Evolutionary conservation across 2,113 vertebrate species (phyloP).

Genomic region (Engraulis encrasicolus): DNA sequence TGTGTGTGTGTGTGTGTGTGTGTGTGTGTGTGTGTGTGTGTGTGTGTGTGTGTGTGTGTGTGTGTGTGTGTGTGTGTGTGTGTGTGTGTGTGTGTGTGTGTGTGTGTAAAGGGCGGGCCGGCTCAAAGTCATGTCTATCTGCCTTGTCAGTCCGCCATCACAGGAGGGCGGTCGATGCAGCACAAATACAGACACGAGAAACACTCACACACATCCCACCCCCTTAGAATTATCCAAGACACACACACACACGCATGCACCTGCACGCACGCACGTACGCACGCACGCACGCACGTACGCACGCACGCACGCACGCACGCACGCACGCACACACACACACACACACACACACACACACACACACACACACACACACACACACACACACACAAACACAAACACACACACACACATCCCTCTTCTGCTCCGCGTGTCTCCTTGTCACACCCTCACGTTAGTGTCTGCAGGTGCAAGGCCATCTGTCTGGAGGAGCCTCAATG

Average conservation of each 20-base stretch:
- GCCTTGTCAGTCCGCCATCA: slow-evolving; percentile 5
- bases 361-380: too few relatives aligned
- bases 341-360: too few relatives aligned
- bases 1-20: neutral
- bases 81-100: neutral
- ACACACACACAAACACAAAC: too few relatives aligned
- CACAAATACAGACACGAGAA: slow-evolving; percentile 18
- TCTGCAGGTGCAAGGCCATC: neutral
- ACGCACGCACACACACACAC: too few relatives aligned
- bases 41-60: neutral
- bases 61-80: neutral
- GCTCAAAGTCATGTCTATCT: neutral
- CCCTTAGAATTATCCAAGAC: too few relatives aligned
- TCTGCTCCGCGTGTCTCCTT: neutral
- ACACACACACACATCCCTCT: neutral
- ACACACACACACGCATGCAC: too few relatives aligned
- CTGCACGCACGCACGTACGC: too few relatives aligned
- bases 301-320: too few relatives aligned
- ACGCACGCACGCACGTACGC: too few relatives aligned
- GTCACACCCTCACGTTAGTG: neutral
- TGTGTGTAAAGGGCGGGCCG: neutral
- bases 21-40: neutral
- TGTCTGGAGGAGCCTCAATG: slow-evolving; percentile 16
- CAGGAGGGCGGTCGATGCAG: slow-evolving; percentile 5
- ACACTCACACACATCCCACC: too few relatives aligned